phyloP scores from a whole-genome alignment of 1,140 invertebrate species.

The Penaeus indicus region DNA sequence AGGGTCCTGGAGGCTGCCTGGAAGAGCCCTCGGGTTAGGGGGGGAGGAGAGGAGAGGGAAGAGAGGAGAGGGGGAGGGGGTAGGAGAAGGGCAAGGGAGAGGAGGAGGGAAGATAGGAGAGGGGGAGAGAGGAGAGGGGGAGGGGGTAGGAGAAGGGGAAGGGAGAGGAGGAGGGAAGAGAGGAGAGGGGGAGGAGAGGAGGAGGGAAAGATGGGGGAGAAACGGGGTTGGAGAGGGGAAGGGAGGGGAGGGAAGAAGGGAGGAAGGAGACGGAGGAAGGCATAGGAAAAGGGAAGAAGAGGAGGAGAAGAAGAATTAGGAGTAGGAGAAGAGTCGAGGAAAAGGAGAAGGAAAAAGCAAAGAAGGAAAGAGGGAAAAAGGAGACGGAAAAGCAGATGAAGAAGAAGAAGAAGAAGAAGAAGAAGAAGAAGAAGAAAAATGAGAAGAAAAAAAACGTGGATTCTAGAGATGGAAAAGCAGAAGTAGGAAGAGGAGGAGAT shows the following conservation, averaged over 20 bases:
- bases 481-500: background rate
- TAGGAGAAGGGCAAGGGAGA: no score
- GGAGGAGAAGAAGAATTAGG: background rate
- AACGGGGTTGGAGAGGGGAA: background rate
- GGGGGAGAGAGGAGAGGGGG: no score
- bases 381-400: background rate
- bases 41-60: no score
- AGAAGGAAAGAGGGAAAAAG: background rate
- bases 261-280: background rate
- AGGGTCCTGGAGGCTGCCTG: no score
- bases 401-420: no score
- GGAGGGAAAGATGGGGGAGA: background rate
- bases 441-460: background rate
- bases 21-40: no score
- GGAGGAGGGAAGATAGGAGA: no score
- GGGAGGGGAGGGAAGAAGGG: background rate
- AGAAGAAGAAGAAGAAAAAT: no score
- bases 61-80: no score
- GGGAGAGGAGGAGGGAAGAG: background rate
- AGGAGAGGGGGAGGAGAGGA: background rate
- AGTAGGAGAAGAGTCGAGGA: constrained; percentile 3
- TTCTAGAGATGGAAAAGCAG: background rate
- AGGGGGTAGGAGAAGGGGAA: no score
- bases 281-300: background rate
- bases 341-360: background rate